Evolutionary conservation across 2,113 vertebrate species (phyloP), one percentile per base, ranked within the genome.

Genomic region (Sceloporus tristichus): DNA sequence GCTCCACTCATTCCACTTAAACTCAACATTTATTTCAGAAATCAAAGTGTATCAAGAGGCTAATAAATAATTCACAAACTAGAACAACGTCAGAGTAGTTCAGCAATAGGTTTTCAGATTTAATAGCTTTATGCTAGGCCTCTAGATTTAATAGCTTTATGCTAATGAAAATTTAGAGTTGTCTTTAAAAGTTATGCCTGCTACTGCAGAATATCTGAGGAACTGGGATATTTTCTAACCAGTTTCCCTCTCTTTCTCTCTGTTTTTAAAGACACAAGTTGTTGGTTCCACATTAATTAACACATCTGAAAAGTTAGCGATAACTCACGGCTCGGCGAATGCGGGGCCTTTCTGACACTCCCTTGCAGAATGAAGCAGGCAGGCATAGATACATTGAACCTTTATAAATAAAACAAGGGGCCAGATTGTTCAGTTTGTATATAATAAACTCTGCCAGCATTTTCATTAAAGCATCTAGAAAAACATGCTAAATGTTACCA

Each of bases 371-470:
- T 97, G 97, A 97, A 97, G 97, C 97, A 97, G 97, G 96, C 97
- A 98, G 97, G 97, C 97, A 98, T 97, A 98, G 97, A 98, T 97
- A 97, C 97, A 98, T 97, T 98, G 97, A 98, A 98, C 97, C 97
- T 98, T 98, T 97, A 97, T 97, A 97, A 98, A 98, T 98, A 97
- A 98, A 98, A 98, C 97, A 98, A 98, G 97, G 97, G 97, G 97
- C 97, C 97, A 98, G 97, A 98, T 97, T 98, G 97, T 98, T 98
- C 97, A 98, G 95, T 97, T 96, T 97, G 97, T 97, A 97, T 97
- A 97, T 95, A 97, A 97, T 94, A 96, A 95, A 96, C 91, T 97
- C 96, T 96, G 96, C 97, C 96, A 97, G 96, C 97, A 98, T 97
- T 96, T 97, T 97, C 95, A 97, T 97, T 94, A 98, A 95, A 97